Evolutionary conservation across 2,113 vertebrate genomes (phyloP), one percentile per base, ranked within the genome.

Genomic region (Dipodomys spectabilis): DNA sequence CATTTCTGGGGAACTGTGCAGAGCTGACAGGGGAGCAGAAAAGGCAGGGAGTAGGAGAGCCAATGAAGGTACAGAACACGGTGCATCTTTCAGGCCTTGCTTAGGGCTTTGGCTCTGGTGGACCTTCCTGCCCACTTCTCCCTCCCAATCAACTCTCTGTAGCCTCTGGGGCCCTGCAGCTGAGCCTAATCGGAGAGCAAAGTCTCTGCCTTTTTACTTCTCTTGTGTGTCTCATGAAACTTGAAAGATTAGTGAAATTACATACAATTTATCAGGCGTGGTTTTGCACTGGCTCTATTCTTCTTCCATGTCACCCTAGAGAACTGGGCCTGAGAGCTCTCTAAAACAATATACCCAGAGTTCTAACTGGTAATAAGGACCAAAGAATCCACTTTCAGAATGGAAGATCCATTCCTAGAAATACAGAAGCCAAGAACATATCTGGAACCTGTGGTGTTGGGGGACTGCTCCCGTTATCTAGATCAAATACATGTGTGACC

Each of bases 401-500:
- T 22, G 8, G 20, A 68, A 64, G 39, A 22, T 53, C 0, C 45
- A 35, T 73, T 60, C 45, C 27, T 1, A 13, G 64, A n/a, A 77
- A 86, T 75, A 22, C 32, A 73, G 72, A 81, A 89, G 20, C 25
- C 20, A 45, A 88, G 57, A 53, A 39, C 28, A 25, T 16, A 0
- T 6, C 27, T 15, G 20, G 15, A 77, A 30, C 20, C 72, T 62
- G n/a, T 32, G 44, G 27, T 10, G 49, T 18, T 1, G 0, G 32
- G 18, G 30, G 30, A 3, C 30, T 67, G 27, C 49, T 5, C 68
- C 60, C 27, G 5, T 5, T 64, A n/a, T 30, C 30, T 72, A 39
- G 25, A 67, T 67, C 10, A 3, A 23, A 23, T 12, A 27, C 20
- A 0, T 0, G 0, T 68, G 65, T 72, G 71, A 6, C 5, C 4